Evolutionary conservation across 2,797 vertebrate species (phyloP), one percentile per base, ranked within the genome.

Genomic region (Xiphophorus birchmanni): DNA sequence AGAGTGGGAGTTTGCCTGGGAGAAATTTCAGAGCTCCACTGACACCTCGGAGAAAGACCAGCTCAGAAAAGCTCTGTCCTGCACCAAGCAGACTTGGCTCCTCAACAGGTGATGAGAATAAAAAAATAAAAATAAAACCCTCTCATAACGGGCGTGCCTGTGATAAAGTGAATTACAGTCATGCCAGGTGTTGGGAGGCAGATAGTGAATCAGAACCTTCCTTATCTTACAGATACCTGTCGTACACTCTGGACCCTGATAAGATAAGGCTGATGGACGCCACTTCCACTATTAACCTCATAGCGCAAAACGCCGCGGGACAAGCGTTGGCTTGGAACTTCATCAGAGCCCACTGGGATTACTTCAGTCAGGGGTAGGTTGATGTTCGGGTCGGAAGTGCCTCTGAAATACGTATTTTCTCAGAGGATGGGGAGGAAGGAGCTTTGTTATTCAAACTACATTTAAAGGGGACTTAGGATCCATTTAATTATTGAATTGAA

Each of bases 291-390:
- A 96, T 99, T 76, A 85, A 1, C 82, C 85, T 84, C 86, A 93
- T 99, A 2, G 93, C 96, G 32, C 77, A 8, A 40, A 99, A 99
- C 0, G 94, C 96, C 4, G 73, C 93, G 0, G 98, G 98, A 15
- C 97, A 99, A 56, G 47, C 92, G 3, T 93, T 99, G 88, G 96
- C 87, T 44, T 99, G 98, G 98, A 96, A 98, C 90, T 99, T 99
- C 40, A 79, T 99, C 71, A 96, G 96, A 35, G 80, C 82, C 17
- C 91, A 98, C 79, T 99, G 98, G 98, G 79, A 80, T 0, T 92
- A 60, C 0, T 65, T 99, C 67, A 95, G 92, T 50, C 7, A 11
- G 5, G 91, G 96, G 98, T 99, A 95, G 94, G 97, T 88, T 67
- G 32, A 54, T 12, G 1, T 81, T 80, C 50, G 54, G 72, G 78